Conservation (phyloP, 2,113 vertebrate genomes). For the Labrus mixtus region DNA sequence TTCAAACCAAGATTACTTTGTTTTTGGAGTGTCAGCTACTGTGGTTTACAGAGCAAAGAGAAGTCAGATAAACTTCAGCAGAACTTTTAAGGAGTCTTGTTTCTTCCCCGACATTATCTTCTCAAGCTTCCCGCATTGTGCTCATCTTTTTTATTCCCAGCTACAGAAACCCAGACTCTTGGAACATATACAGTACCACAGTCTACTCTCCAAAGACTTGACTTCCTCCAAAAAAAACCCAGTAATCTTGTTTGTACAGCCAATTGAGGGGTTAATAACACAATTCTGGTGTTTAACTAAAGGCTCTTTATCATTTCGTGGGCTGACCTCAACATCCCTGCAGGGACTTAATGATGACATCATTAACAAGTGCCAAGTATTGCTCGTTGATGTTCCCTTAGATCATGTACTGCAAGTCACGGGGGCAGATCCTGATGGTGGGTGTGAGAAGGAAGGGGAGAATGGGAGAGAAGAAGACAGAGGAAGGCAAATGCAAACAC, state of each 20-base stretch:
- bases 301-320: conserved; percentile 83
- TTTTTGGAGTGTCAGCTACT: too few relatives aligned
- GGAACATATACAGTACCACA: conserved; percentile 41
- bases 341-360: conserved; percentile 82
- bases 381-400: conserved; percentile 80
- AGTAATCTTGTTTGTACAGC: conserved; percentile 68
- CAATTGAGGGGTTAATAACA: conserved; percentile 78
- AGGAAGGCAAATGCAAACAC: neutral
- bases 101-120: conserved; percentile 36
- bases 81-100: neutral
- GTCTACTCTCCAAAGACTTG: conserved; percentile 68
- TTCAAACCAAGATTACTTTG: too few relatives aligned
- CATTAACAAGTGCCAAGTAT: conserved; percentile 72
- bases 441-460: conserved; percentile 28
- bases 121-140: conserved; percentile 42
- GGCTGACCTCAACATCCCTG: conserved; percentile 85
- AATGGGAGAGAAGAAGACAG: neutral
- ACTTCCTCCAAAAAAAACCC: conserved; percentile 72
- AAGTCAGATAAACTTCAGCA: neutral
- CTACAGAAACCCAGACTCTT: conserved; percentile 66
- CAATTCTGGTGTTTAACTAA: conserved; percentile 86
- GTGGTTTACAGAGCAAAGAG: too few relatives aligned
- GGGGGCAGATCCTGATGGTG: conserved; percentile 18
- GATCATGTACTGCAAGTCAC: conserved; percentile 71
- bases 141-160: conserved; percentile 56